phyloP scores from a whole-genome alignment of 2,113 vertebrate genomes.

The Grus americana region DNA sequence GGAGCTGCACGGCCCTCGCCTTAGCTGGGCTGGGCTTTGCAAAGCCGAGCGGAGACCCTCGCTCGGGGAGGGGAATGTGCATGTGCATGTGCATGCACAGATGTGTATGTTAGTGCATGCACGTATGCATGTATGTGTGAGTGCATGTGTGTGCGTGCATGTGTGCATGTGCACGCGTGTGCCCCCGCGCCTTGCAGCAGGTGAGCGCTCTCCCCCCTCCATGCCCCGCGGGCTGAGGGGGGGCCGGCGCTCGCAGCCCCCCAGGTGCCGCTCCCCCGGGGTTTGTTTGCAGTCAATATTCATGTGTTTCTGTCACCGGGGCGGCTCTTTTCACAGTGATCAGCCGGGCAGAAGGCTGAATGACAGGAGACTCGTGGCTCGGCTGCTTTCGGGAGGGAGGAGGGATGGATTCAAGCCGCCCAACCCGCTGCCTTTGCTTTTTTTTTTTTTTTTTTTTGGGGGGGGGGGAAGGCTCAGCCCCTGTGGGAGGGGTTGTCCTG shows the following conservation, averaged over 20 bases:
- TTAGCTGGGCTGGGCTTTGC: neutral
- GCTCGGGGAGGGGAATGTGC: neutral
- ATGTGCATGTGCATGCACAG: neutral
- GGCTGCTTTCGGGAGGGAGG: conserved; percentile 61
- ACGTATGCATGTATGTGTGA: neutral
- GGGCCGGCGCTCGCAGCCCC: neutral
- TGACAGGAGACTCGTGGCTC: conserved; percentile 88
- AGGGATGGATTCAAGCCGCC: neutral
- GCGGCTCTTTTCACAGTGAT: conserved; percentile 79
- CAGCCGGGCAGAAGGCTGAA: conserved; percentile 82
- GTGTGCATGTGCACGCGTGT: neutral
- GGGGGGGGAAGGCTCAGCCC: neutral
- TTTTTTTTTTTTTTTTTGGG: neutral
- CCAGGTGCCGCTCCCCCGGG: conserved; percentile 60
- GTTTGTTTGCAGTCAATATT: conserved; percentile 84
- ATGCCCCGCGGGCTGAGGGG: neutral
- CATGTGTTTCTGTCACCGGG: conserved; percentile 79
- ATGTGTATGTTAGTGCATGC: neutral
- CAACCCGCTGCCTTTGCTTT: neutral
- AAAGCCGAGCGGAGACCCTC: neutral
- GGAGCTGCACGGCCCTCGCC: neutral
- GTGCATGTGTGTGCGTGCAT: neutral
- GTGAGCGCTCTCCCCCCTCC: neutral
- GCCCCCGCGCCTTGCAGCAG: neutral
- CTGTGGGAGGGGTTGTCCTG: neutral